Conservation (phyloP, 2,797 vertebrate genomes). For the Buceros bicornis region DNA sequence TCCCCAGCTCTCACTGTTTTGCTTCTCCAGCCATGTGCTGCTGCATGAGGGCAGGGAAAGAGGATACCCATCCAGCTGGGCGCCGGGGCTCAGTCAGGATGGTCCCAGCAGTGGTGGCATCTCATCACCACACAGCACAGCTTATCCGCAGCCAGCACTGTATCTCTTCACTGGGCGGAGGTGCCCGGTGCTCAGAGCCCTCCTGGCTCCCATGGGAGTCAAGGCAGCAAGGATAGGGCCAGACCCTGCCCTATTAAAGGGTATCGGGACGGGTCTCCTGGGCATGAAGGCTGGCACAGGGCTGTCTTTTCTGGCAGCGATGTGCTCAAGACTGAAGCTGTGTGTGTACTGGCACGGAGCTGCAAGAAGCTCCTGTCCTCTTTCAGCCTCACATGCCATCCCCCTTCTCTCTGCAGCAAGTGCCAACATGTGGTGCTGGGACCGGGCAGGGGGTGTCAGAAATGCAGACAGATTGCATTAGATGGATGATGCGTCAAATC, state of each 20-base stretch:
- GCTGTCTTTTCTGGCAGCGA: not conserved
- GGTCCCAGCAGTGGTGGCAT: not conserved
- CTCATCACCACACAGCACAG: not conserved
- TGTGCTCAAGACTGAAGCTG: not conserved
- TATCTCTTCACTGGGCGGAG: not conserved
- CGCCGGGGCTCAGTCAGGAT: not conserved
- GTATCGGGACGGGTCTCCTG: not conserved
- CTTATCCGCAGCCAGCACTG: not conserved
- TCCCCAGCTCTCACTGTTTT: not conserved
- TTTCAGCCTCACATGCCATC: accelerated
- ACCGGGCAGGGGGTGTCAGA: not conserved
- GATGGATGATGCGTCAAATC: not conserved
- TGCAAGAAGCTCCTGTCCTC: not conserved
- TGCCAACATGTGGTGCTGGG: accelerated
- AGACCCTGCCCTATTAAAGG: not conserved
- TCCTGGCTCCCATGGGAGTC: not conserved
- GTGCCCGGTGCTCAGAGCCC: not conserved
- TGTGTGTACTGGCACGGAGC: not conserved
- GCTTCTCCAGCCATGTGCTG: not conserved
- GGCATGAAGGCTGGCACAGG: accelerated
- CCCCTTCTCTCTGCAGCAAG: not conserved
- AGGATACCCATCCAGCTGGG: accelerated
- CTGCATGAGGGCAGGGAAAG: not conserved
- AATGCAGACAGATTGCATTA: not conserved
- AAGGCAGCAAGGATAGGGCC: not conserved